Evolutionary conservation across 2,888 invertebrate species (phyloP).

Genomic region (Leptinotarsa juncta): DNA sequence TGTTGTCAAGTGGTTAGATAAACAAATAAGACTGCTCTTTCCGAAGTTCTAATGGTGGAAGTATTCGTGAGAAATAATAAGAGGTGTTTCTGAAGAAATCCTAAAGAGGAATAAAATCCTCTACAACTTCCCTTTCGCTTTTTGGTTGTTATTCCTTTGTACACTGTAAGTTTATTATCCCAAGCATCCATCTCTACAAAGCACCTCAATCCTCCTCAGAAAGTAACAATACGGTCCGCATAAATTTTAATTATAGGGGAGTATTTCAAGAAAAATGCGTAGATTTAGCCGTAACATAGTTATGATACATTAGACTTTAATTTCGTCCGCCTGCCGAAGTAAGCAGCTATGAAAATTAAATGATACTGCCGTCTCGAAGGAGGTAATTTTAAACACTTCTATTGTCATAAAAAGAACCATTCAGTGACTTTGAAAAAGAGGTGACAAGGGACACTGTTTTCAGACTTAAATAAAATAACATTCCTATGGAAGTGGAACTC

Average conservation of each 20-base stretch:
- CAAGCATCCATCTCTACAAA: not conserved
- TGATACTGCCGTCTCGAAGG: conserved; percentile 63
- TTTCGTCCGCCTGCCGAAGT: conserved; percentile 55
- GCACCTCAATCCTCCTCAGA: conserved; percentile 36
- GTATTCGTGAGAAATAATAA: too few relatives aligned
- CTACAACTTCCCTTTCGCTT: not conserved
- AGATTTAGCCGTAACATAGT: conserved; percentile 62
- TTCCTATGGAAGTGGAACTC: conserved; percentile 61
- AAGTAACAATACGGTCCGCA: conserved; percentile 47
- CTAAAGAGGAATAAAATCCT: not conserved
- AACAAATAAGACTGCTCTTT: too few relatives aligned
- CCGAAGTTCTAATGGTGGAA: too few relatives aligned
- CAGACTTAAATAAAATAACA: conserved; percentile 65
- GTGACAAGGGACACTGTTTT: conserved; percentile 62
- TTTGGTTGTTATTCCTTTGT: not conserved
- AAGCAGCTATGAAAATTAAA: conserved; percentile 65
- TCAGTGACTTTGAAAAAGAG: conserved; percentile 64
- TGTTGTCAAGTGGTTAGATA: too few relatives aligned
- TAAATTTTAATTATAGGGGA: conserved; percentile 59
- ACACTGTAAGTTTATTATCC: not conserved
- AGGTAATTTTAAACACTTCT: conserved; percentile 67
- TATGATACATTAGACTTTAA: conserved; percentile 64
- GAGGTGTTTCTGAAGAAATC: too few relatives aligned
- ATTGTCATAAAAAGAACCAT: conserved; percentile 65
- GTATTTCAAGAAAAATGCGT: conserved; percentile 49